Evolutionary conservation across 2,797 vertebrate genomes (phyloP).

Genomic region (Glyptemys insculpta): DNA sequence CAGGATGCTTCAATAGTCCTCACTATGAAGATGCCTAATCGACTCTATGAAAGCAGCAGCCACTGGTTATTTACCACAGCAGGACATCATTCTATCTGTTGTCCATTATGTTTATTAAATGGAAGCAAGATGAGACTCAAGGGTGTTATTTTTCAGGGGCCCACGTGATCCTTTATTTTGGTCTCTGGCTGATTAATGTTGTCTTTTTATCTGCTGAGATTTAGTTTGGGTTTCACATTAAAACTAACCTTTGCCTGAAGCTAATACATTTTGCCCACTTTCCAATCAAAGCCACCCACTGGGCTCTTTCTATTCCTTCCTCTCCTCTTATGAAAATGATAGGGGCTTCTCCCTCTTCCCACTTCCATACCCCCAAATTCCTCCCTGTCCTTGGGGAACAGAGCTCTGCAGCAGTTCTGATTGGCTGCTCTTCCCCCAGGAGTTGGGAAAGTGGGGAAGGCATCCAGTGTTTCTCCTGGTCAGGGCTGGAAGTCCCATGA

Average conservation of each 20-base stretch:
- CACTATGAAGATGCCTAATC: background rate
- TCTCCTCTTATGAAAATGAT: background rate
- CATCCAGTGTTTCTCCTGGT: background rate
- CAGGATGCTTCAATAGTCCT: background rate
- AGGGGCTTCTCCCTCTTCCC: background rate
- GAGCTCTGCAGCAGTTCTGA: background rate
- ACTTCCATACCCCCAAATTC: rapidly evolving
- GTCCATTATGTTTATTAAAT: background rate
- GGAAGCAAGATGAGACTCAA: rapidly evolving
- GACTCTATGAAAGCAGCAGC: background rate
- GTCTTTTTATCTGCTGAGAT: background rate
- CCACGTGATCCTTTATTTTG: background rate
- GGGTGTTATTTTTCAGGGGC: rapidly evolving
- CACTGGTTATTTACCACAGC: background rate
- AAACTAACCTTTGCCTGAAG: background rate
- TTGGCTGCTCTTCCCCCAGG: background rate
- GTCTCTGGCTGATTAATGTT: background rate
- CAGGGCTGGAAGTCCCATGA: background rate
- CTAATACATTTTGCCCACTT: background rate
- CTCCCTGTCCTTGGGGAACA: background rate
- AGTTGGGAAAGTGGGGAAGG: background rate
- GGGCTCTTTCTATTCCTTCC: background rate
- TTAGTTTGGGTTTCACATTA: background rate
- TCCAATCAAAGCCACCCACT: background rate
- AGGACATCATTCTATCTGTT: background rate